Evolutionary conservation across 2,888 invertebrate species (phyloP).

Genomic region (Drosophila nigritarsus): DNA sequence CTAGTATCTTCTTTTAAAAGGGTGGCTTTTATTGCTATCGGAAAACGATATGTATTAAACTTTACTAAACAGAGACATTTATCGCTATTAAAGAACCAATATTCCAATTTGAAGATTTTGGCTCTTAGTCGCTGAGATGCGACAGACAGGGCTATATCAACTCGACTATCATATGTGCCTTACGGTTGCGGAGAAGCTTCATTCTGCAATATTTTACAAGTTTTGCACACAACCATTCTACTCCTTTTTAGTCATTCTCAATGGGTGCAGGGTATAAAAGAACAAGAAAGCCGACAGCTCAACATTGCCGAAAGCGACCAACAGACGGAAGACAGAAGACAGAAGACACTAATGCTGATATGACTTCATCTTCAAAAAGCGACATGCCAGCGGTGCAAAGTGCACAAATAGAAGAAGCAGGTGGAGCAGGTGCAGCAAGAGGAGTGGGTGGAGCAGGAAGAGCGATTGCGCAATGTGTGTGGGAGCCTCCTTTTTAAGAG

Average conservation of each 20-base stretch:
- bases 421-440: conserved; percentile 24
- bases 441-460: conserved; percentile 10
- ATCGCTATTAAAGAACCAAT: neutral
- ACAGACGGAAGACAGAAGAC: conserved; percentile 43
- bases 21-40: too few relatives aligned
- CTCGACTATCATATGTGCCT: neutral
- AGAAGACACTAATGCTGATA: conserved; percentile 78
- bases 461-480: conserved; percentile 73
- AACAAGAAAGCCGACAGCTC: conserved; percentile 55
- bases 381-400: conserved; percentile 52
- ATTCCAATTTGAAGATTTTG: too few relatives aligned
- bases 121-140: neutral
- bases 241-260: neutral
- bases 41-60: neutral
- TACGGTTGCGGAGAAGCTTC: neutral
- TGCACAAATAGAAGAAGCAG: conserved; percentile 14
- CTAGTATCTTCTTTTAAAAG: too few relatives aligned
- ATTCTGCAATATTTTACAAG: neutral
- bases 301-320: conserved; percentile 56
- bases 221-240: neutral
- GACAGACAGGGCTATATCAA: neutral
- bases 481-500: neutral
- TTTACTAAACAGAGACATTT: neutral
- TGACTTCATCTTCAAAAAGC: conserved; percentile 77
- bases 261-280: neutral